These are phyloP conservation scores for Notechis scutatus DNA, from an alignment of 2,113 vertebrate species.

Conservation along the genomic window DNA sequence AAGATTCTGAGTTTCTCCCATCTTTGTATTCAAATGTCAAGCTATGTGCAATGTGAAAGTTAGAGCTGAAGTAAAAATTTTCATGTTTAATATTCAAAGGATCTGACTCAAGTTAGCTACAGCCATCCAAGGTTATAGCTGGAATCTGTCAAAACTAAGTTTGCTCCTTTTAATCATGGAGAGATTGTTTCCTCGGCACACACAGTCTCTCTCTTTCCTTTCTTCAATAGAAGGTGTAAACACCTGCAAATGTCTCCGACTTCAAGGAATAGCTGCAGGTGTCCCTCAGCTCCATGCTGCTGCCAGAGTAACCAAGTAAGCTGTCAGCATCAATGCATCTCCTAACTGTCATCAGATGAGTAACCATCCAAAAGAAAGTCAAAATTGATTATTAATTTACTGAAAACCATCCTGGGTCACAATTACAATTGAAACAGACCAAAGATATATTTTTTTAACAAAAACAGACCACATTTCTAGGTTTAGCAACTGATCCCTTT, in stretches of 20 bases:
- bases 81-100: constrained; percentile 12
- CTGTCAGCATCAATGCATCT: constrained; percentile 27
- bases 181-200: background rate
- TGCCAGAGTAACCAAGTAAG: constrained; percentile 52
- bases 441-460: constrained; percentile 40
- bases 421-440: constrained; percentile 40
- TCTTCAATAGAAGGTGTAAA: constrained; percentile 24
- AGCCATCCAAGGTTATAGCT: rapidly evolving
- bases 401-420: constrained; percentile 32
- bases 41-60: background rate
- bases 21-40: constrained; percentile 38
- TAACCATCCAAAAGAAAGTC: constrained; percentile 31
- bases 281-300: constrained; percentile 31
- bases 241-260: constrained; percentile 10
- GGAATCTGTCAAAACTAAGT: background rate
- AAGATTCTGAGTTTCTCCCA: constrained; percentile 8
- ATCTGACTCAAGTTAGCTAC: background rate
- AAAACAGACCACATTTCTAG: background rate
- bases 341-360: background rate
- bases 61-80: background rate
- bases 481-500: background rate
- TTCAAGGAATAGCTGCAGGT: constrained; percentile 34
- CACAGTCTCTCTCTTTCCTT: background rate
- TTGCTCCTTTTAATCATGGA: background rate
- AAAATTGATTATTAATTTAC: background rate